Percentiles rank a stretch among this genome's conserved stretches.
phyloP scores from a whole-genome alignment of 1,140 invertebrate genomes.

The Heliconius hermathena region DNA sequence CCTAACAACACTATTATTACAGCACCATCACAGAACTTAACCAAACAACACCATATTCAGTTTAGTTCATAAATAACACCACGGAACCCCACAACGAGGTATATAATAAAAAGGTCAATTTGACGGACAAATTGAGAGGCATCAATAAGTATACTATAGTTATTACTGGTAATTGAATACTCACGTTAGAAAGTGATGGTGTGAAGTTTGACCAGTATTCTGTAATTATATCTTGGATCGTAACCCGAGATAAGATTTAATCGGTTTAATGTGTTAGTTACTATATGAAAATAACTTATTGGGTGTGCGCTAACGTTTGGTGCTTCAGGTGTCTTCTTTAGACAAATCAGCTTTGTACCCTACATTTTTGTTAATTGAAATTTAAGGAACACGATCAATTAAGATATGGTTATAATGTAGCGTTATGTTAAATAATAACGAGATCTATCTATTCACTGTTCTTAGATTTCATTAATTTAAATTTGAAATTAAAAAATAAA shows the following conservation, averaged over 20 bases:
- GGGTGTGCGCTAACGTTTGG: background rate
- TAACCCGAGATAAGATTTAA: conserved; percentile 55
- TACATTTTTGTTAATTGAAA: conserved; percentile 5
- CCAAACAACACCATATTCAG: background rate
- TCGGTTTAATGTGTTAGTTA: conserved; percentile 51
- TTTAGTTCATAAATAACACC: background rate
- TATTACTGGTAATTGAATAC: conserved; percentile 71
- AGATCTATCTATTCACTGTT: background rate
- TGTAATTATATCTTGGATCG: conserved; percentile 60
- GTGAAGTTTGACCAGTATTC: conserved; percentile 44
- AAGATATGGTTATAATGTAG: conserved; percentile 1
- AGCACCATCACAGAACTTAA: background rate
- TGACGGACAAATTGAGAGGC: conserved; percentile 64
- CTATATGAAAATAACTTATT: conserved; percentile 11
- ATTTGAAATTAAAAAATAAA: too few species aligned
- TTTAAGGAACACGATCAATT: conserved; percentile 4
- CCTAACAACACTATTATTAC: background rate
- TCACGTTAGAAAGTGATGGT: conserved; percentile 56
- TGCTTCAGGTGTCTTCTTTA: background rate
- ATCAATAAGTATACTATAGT: conserved; percentile 48
- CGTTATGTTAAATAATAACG: background rate
- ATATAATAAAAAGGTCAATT: conserved; percentile 50
- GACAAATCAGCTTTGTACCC: background rate
- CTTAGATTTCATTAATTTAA: too few species aligned
- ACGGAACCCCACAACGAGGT: conserved; percentile 38